Conservation (phyloP, 53 echinoderm and acorn worm species). For the Holothuria leucospilota region DNA sequence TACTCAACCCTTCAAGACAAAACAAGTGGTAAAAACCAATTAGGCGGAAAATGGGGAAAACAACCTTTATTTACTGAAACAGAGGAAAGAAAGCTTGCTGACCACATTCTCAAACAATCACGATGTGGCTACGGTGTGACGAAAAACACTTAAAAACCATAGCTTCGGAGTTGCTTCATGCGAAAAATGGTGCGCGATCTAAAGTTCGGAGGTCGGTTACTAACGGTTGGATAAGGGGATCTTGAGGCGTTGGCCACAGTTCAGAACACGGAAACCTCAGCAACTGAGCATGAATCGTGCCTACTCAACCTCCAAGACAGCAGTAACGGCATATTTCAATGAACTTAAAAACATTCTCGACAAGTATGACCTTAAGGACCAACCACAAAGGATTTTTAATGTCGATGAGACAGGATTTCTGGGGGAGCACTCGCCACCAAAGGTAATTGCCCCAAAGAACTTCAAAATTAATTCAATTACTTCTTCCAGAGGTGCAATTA, state of each 20-base stretch:
- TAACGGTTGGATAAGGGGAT: not conserved
- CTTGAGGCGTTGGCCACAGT: constrained; percentile 10
- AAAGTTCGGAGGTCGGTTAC: not conserved
- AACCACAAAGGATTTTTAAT: constrained; percentile 29
- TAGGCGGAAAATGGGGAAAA: not conserved
- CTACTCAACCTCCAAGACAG: not conserved
- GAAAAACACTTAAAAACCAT: not conserved
- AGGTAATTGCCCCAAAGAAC: constrained; percentile 1
- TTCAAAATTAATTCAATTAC: not conserved
- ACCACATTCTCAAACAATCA: not conserved
- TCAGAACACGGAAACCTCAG: not conserved
- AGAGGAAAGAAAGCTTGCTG: not conserved
- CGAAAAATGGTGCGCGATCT: not conserved
- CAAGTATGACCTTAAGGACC: not conserved
- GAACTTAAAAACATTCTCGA: not conserved
- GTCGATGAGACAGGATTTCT: constrained; percentile 36
- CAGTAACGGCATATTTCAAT: not conserved
- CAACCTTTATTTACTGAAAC: not conserved
- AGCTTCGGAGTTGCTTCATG: not conserved
- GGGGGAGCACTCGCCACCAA: constrained; percentile 30
- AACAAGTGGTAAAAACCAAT: not conserved
- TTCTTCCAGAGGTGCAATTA: constrained; percentile 11
- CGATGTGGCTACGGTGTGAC: not conserved
- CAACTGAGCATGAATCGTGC: constrained; percentile 3
- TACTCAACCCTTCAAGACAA: not conserved